Base-by-base conservation (phyloP, 2,888 invertebrate species). In the Poecilus cupreus region DNA sequence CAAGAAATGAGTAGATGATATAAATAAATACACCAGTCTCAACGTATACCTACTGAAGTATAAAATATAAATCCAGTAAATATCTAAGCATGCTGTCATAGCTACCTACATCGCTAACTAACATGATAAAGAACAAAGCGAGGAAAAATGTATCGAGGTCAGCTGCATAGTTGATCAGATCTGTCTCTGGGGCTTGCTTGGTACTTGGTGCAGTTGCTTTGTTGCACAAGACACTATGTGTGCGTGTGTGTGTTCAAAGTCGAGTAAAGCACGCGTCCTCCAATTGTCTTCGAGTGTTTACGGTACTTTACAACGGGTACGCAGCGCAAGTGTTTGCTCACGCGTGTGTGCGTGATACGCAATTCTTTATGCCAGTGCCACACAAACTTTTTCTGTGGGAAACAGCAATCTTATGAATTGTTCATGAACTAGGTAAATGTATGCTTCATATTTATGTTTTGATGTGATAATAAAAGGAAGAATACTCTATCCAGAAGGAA, bases 161-260 rank as follows among this genome's bases (percentile, higher is more conserved):
- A 26, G 16, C 49, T 75, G 75, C 75, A 75, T 75, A 75, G 75
- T 75, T 75, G 49, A 75, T 75, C 51, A 75, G 32, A 75, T 49
- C 32, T 49, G 26, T 64, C 51, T 49, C 32, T 49, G 26, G 24
- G 26, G 64, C 5, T 24, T 6, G 32, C 8, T 32, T 32, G 6
- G 32, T 32, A 32, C 32, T 8, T 32, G 32, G 32, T 32, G 51
- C 75, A 51, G 51, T 18, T 5, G 54, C 39, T 64, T 26, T 74
- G 75, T 75, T 75, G 75, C 51, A 51, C 49, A 70, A 70, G 43
- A 32, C 16, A 10, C 22, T 64, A 64, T 20, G 26, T 26, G 26
- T 26, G 13, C 10, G 11, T 13, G 13, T 2, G 8, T 43, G 43
- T 43, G 43, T n/a, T 51, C 46, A 18, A 18, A 18, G 51, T 51